Base-by-base conservation (phyloP, 2,888 invertebrate genomes). In the Trachelus troglodyta region DNA sequence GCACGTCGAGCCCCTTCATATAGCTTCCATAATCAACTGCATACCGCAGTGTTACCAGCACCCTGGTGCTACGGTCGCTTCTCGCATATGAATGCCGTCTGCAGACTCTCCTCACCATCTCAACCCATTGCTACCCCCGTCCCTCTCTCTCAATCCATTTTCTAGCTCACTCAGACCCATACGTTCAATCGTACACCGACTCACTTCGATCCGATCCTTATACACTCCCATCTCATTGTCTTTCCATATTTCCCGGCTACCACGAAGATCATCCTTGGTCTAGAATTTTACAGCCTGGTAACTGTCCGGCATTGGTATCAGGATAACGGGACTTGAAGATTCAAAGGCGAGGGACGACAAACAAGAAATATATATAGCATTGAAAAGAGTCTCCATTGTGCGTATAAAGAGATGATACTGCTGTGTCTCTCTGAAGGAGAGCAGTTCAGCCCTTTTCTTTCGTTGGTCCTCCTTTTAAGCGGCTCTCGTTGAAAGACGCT, bases 1-100 rank as follows among this genome's bases (percentile, higher is more conserved):
- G 90, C 90, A 91, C 91, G 91, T 91, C 90, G 90, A 89, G 90
- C 87, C 88, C 90, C 90, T 90, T 91, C 89, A 90, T 91, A 90
- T 88, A 90, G 90, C 90, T 87, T 90, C 90, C 89, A 91, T 91
- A 91, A 91, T 91, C 91, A 91, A 91, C 90, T 91, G 90, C 90
- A 91, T 91, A 91, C 91, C 91, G 85, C 90, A 90, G 88, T 90
- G 90, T 91, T 90, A 89, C 88, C 84, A 87, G 80, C 84, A 84
- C 84, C 86, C 79, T 82, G 84, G 87, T 85, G 87, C 87, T 85
- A 86, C 85, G 85, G 83, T 84, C 86, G 88, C 84, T 81, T 85
- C 85, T 85, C 85, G 89, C 89, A 89, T 90, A 90, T 89, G 90
- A 90, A 90, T 90, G 88, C 86, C 81, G 85, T 83, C 86, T 86